Evolutionary conservation across 2,888 invertebrate species (phyloP), one percentile per base, ranked within the genome.

Genomic region (Celastrina argiolus): DNA sequence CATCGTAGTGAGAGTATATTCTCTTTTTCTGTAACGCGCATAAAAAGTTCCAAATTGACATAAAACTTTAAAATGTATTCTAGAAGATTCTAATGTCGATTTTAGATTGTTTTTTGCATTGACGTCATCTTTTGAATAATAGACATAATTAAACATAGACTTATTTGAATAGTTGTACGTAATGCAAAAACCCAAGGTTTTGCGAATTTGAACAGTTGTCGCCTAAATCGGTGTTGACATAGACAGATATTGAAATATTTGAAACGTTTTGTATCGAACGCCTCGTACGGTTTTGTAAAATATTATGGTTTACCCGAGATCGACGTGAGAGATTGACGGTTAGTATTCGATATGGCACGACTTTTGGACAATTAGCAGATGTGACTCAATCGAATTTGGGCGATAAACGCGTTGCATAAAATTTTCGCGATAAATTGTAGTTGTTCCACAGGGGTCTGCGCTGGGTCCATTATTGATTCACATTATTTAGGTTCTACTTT

Each of bases 161-260:
- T 34, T 59, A 18, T 34, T 59, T 59, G 34, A 34, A 31, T 56
- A n/a, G 26, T 26, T 65, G 26, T 39, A 64, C 26, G 8, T 22
- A 45, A 59, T 68, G 68, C 63, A 64, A 63, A 22, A n/a, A 31
- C 63, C 61, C 71, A 71, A 69, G 71, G 69, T 59, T 64, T 34
- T 51, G 34, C 26, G 51, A 67, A 68, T 66, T 72, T 72, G 65
- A 67, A 69, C 72, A 72, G 71, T 67, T 72, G 72, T 63, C 31
- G 12, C 36, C 59, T 36, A 28, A 18, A 16, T 16, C 66, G 39
- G 28, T 65, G 59, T 67, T 56, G 51, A 56, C 42, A 63, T 31
- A 41, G 45, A 39, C 36, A 10, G 34, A 18, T 16, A 45, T 59
- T 31, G 34, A 39, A 16, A 61, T 39, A 16, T 12, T 56, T 56